Conservation (phyloP, 2,113 vertebrate genomes). For the Aphyosemion australe region DNA sequence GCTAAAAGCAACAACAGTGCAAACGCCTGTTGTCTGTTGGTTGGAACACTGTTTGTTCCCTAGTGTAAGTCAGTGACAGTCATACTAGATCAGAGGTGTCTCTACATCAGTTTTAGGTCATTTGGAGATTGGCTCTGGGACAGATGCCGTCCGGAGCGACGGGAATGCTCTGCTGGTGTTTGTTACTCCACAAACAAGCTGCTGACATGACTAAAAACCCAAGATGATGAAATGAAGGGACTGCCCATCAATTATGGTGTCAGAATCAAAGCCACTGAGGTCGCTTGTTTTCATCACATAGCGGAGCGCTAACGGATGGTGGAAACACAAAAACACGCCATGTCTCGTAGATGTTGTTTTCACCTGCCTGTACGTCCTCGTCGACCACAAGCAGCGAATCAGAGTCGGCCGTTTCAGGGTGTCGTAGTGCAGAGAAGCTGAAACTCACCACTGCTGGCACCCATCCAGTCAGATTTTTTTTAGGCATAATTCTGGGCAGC, state of each 20-base stretch:
- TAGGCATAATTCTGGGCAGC: slow-evolving; percentile 32
- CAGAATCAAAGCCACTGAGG: slow-evolving; percentile 9
- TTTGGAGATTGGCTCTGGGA: background rate
- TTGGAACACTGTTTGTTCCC: background rate
- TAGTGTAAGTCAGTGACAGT: too few relatives aligned
- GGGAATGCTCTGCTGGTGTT: slow-evolving; percentile 1
- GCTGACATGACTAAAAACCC: slow-evolving; percentile 13
- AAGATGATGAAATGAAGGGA: slow-evolving; percentile 14
- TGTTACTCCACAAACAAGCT: slow-evolving; percentile 7
- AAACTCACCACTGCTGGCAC: slow-evolving; percentile 43
- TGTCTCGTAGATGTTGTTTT: background rate
- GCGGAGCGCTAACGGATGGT: background rate
- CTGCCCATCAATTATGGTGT: slow-evolving; percentile 5
- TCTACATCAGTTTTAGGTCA: background rate
- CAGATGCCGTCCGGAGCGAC: background rate
- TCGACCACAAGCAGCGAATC: slow-evolving; percentile 6
- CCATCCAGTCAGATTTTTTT: slow-evolving; percentile 25
- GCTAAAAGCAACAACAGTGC: background rate
- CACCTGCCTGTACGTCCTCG: slow-evolving; percentile 1
- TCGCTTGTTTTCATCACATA: slow-evolving; percentile 7
- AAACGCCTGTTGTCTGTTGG: background rate
- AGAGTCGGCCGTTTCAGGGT: slow-evolving; percentile 25
- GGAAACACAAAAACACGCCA: slow-evolving; percentile 7
- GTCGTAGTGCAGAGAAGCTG: slow-evolving; percentile 27
- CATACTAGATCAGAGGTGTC: too few relatives aligned